Conservation (phyloP, 2,113 vertebrate genomes). For the Dasyornis broadbenti region DNA sequence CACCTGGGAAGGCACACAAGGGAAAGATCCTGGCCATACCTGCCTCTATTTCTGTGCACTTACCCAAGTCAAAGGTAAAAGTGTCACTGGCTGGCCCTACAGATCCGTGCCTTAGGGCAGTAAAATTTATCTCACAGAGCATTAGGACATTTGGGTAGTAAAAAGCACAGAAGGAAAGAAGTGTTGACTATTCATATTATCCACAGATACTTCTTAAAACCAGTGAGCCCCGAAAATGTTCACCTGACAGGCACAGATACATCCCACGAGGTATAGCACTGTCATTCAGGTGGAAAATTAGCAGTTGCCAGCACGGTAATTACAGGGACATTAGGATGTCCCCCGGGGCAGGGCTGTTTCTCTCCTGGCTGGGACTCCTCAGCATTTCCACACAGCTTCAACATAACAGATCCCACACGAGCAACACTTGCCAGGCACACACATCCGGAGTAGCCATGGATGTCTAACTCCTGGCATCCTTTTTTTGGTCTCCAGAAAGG, state of each 20-base stretch:
- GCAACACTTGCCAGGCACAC: accelerated
- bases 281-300: background rate
- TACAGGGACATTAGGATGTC: background rate
- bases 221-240: background rate
- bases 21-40: background rate
- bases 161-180: background rate
- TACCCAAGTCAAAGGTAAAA: background rate
- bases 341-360: background rate
- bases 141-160: background rate
- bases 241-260: background rate
- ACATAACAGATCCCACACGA: background rate
- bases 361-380: background rate
- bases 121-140: background rate
- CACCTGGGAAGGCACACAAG: background rate
- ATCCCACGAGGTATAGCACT: background rate
- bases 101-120: background rate
- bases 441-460: background rate
- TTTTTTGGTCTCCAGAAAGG: background rate
- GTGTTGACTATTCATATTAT: background rate
- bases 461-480: too few species aligned
- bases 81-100: background rate
- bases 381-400: background rate
- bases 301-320: background rate
- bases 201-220: background rate
- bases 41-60: background rate